A percentile compares a stretch with the other conserved stretches of the same genome.
Evolutionary conservation across 2,113 vertebrate species (phyloP).

Genomic region (Typhlomys cinereus): DNA sequence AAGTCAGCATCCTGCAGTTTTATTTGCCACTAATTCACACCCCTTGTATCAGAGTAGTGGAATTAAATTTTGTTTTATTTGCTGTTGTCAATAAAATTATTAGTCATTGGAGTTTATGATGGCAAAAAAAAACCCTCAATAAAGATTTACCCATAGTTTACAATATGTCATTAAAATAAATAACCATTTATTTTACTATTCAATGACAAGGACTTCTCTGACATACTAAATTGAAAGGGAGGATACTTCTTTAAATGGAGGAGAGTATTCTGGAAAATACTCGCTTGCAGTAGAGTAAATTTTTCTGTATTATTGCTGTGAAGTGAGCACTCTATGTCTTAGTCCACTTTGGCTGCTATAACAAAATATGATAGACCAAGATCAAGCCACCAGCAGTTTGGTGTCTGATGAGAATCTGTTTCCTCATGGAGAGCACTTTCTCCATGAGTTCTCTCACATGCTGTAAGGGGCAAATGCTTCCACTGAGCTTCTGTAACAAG

Average conservation of each 20-base stretch:
- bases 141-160: conserved; percentile 1
- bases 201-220: background rate
- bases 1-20: background rate
- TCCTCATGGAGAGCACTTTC: background rate
- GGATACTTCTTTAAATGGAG: background rate
- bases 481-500: background rate
- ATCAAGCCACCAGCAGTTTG: background rate
- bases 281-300: background rate
- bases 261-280: background rate
- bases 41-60: background rate
- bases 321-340: background rate
- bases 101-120: conserved; percentile 29
- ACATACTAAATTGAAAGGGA: conserved; percentile 14
- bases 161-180: conserved; percentile 41
- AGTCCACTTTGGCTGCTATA: background rate
- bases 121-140: background rate
- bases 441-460: too few species aligned
- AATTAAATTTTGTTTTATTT: conserved; percentile 35
- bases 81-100: conserved; percentile 39
- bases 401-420: too few species aligned
- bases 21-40: background rate
- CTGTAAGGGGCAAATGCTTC: background rate
- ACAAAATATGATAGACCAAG: background rate
- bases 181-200: conserved; percentile 4
- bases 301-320: background rate